A percentile compares a stretch with the other conserved stretches of the same genome.
Evolutionary conservation across 2,888 invertebrate species (phyloP).

Genomic region (Zaprionus lineosus): DNA sequence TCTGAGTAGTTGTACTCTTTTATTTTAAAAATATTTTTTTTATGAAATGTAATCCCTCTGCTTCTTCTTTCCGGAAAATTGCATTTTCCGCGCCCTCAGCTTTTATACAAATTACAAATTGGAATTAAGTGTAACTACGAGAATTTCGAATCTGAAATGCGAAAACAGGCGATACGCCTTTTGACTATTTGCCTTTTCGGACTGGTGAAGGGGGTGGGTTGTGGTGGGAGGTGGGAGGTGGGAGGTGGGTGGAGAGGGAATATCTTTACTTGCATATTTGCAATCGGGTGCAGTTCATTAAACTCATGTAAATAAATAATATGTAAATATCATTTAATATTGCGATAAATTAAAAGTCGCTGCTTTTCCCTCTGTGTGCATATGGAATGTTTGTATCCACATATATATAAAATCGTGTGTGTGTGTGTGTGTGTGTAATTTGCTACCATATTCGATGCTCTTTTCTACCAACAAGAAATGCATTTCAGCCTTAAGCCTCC

Average conservation of each 20-base stretch:
- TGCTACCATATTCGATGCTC: conserved; percentile 28
- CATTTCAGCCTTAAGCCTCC: conserved; percentile 6
- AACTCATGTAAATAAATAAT: conserved; percentile 65
- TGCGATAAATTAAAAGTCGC: conserved; percentile 16
- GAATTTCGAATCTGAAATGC: no score
- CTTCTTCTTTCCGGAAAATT: conserved; percentile 41
- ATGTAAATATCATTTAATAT: conserved; percentile 57
- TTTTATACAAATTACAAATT: conserved; percentile 16
- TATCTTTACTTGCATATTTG: conserved; percentile 33
- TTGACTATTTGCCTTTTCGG: conserved; percentile 55
- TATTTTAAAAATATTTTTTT: no score
- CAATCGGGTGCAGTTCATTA: conserved; percentile 70
- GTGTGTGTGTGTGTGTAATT: conserved; percentile 19
- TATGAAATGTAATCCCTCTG: no score
- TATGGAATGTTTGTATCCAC: conserved; percentile 31
- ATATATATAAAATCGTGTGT: no score
- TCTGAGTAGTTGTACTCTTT: no score
- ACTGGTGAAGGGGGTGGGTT: background rate
- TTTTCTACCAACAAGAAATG: conserved; percentile 42
- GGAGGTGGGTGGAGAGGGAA: background rate
- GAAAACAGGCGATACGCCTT: conserved; percentile 42
- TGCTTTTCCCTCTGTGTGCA: background rate
- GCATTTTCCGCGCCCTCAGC: conserved; percentile 24
- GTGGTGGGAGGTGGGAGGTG: background rate
- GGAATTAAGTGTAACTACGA: conserved; percentile 13